These are phyloP conservation scores for Pachycephus smyrnensis DNA, from an alignment of 2,888 invertebrate species.

Conservation along the genomic window DNA sequence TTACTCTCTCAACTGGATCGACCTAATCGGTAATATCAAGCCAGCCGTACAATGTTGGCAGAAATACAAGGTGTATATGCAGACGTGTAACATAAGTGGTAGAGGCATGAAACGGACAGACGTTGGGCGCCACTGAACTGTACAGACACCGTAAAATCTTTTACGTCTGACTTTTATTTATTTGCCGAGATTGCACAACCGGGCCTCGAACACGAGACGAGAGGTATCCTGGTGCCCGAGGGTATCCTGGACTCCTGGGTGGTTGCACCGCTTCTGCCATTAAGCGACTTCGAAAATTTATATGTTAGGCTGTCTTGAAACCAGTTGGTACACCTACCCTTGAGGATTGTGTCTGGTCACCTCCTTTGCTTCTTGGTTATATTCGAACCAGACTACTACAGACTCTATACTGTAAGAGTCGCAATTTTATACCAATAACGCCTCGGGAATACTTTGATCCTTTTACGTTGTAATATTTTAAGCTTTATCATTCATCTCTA, in stretches of 20 bases:
- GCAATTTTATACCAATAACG: not conserved
- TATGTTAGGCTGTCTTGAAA: not conserved
- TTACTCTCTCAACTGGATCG: not conserved
- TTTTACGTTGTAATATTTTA: not conserved
- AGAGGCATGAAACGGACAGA: not conserved
- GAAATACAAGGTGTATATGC: not conserved
- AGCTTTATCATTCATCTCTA: not conserved
- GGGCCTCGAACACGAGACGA: not conserved
- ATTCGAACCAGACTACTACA: not conserved
- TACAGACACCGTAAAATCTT: slow-evolving; percentile 4
- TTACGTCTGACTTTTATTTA: slow-evolving; percentile 1
- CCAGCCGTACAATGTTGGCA: not conserved
- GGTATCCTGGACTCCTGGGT: slow-evolving; percentile 8
- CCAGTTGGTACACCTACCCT: slow-evolving; percentile 4
- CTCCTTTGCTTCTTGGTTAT: not conserved
- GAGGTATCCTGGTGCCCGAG: not conserved
- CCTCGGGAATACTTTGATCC: not conserved
- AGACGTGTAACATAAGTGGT: not conserved
- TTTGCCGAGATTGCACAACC: slow-evolving; percentile 1
- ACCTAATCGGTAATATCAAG: not conserved
- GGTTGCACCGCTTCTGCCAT: slow-evolving; percentile 9
- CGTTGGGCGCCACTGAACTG: slow-evolving; percentile 4
- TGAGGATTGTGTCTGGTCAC: not conserved
- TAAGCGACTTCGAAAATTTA: slow-evolving; percentile 4
- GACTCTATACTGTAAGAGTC: not conserved